A percentile compares a stretch with the other conserved stretches of the same genome.
Conservation (phyloP, 1,140 invertebrate genomes). For the Diachasma alloeum region DNA sequence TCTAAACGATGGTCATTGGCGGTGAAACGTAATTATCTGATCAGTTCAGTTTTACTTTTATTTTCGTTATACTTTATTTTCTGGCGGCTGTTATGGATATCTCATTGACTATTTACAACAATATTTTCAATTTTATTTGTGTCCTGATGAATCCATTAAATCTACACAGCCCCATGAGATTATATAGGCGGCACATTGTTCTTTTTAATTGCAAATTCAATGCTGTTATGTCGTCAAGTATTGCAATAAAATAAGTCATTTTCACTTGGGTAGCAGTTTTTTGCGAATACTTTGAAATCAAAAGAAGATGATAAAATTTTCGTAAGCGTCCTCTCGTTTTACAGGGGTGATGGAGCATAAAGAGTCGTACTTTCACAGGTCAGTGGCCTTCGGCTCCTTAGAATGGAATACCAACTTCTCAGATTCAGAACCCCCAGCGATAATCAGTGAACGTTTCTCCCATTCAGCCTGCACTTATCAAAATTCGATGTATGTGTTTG, state of each 20-base stretch:
- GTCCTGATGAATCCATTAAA: no score
- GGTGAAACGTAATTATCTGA: conserved; percentile 73
- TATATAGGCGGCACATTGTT: no score
- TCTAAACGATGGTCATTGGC: conserved; percentile 85
- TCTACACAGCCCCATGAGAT: no score
- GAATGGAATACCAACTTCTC: conserved; percentile 72
- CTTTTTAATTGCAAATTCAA: no score
- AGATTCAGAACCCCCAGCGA: conserved; percentile 66
- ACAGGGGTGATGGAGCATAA: conserved; percentile 78
- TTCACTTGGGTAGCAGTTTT: no score
- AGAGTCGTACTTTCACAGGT: conserved; percentile 73
- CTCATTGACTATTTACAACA: neutral
- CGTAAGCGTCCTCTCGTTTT: conserved; percentile 40
- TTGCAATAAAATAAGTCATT: no score
- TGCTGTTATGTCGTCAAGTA: no score
- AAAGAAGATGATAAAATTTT: neutral
- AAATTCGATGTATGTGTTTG: conserved; percentile 94
- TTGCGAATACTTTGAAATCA: neutral
- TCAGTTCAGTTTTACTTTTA: conserved; percentile 12
- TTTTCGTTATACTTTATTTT: conserved; percentile 9
- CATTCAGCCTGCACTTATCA: conserved; percentile 87
- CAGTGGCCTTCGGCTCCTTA: conserved; percentile 74
- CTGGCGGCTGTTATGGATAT: conserved; percentile 13
- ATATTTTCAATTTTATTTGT: no score
- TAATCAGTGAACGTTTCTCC: conserved; percentile 89